phyloP scores from a whole-genome alignment of 2,888 invertebrate species.

The Polylopha cassiicola region DNA sequence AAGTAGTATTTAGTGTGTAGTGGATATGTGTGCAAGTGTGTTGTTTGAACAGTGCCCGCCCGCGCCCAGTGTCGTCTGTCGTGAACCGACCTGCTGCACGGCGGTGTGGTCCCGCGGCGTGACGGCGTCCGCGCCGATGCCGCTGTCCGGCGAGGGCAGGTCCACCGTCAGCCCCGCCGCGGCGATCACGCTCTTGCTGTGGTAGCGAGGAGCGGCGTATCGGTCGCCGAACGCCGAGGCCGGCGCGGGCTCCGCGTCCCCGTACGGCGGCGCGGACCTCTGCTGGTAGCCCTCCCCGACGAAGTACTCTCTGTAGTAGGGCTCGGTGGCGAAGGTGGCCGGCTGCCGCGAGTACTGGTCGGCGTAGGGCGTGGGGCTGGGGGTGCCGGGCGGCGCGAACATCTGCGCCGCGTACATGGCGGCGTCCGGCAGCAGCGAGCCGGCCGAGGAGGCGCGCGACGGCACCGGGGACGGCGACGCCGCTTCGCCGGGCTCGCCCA shows the following conservation, averaged over 20 bases:
- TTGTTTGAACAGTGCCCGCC: slow-evolving; percentile 58
- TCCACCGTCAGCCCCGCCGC: slow-evolving; percentile 93
- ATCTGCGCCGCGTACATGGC: slow-evolving; percentile 83
- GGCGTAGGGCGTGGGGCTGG: slow-evolving; percentile 80
- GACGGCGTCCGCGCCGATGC: slow-evolving; percentile 95
- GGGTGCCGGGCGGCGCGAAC: slow-evolving; percentile 82
- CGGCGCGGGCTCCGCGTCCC: slow-evolving; percentile 75
- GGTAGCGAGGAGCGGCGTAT: slow-evolving; percentile 83
- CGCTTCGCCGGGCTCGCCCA: slow-evolving; percentile 78
- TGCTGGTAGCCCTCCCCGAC: slow-evolving; percentile 80
- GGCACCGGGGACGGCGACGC: slow-evolving; percentile 80
- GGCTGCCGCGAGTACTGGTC: slow-evolving; percentile 72
- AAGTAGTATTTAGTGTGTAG: slow-evolving; percentile 28
- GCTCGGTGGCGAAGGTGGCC: slow-evolving; percentile 82
- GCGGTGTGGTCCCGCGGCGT: slow-evolving; percentile 93
- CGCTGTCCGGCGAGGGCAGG: slow-evolving; percentile 96
- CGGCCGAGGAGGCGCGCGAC: slow-evolving; percentile 76
- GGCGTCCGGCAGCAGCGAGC: slow-evolving; percentile 79
- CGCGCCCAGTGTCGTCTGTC: slow-evolving; percentile 47
- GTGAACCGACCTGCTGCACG: slow-evolving; percentile 88
- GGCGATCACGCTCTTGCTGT: slow-evolving; percentile 83
- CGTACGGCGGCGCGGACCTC: slow-evolving; percentile 76
- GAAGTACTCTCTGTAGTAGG: slow-evolving; percentile 90
- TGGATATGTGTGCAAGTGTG: slow-evolving; percentile 31
- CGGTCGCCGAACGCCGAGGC: slow-evolving; percentile 82